A percentile compares a stretch with the other conserved stretches of the same genome.
Evolutionary conservation across 2,113 vertebrate genomes (phyloP).

Genomic region (Caranx melampygus): DNA sequence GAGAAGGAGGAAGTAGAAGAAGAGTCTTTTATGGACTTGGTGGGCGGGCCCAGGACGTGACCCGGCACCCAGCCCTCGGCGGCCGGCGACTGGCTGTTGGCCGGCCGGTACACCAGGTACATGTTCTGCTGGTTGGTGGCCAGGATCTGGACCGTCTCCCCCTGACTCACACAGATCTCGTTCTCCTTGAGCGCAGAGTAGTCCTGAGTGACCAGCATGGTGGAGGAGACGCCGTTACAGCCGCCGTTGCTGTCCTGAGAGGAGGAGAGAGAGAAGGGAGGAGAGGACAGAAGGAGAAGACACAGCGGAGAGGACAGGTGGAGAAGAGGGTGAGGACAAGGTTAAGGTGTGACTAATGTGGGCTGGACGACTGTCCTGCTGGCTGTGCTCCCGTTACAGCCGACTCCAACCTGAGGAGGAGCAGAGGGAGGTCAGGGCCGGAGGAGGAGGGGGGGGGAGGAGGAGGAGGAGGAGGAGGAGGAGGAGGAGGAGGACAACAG

Average conservation of each 20-base stretch:
- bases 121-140: constrained; percentile 98
- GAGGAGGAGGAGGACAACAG: neutral
- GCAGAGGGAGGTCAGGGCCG: constrained; percentile 21
- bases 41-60: constrained; percentile 88
- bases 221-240: constrained; percentile 92
- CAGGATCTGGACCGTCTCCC: constrained; percentile 95
- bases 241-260: constrained; percentile 83
- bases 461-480: constrained; percentile 21
- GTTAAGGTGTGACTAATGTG: constrained; percentile 44
- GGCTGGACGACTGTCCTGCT: constrained; percentile 35
- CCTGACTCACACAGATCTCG: constrained; percentile 95
- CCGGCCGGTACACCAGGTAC: constrained; percentile 95
- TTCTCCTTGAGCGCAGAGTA: constrained; percentile 99
- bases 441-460: constrained; percentile 25
- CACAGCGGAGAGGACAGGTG: neutral
- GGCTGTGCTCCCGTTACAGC: constrained; percentile 16
- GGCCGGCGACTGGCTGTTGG: constrained; percentile 91
- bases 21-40: constrained; percentile 90
- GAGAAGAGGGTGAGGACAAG: constrained; percentile 40
- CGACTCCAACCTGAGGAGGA: constrained; percentile 28
- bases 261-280: neutral
- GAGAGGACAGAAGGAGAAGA: neutral
- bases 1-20: constrained; percentile 76
- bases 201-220: constrained; percentile 94
- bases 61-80: constrained; percentile 99